These are phyloP conservation scores for Drosophila seguyi DNA, from an alignment of 1,140 invertebrate genomes.

Conservation along the genomic window DNA sequence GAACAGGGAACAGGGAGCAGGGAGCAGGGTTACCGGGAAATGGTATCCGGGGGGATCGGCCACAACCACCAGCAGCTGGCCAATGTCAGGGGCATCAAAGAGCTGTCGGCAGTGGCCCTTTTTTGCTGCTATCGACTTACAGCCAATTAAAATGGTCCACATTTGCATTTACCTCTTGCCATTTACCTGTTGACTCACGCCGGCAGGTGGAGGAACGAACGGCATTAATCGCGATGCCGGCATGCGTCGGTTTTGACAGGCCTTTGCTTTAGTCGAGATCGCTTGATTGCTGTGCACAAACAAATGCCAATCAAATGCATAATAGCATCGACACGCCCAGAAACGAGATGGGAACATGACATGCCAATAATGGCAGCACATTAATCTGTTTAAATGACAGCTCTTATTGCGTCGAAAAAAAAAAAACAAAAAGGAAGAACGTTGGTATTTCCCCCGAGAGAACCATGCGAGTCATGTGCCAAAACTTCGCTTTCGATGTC, in stretches of 20 bases:
- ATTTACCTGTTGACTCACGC: constrained; percentile 34
- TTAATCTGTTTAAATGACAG: constrained; percentile 76
- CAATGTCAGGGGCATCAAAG: constrained; percentile 66
- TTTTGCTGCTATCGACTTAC: constrained; percentile 62
- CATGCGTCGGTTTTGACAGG: constrained; percentile 42
- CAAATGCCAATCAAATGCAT: constrained; percentile 72
- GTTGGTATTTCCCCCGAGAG: constrained; percentile 7
- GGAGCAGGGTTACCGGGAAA: background rate
- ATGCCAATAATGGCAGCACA: constrained; percentile 66
- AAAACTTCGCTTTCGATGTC: constrained; percentile 42
- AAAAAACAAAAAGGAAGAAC: background rate
- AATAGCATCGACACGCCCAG: constrained; percentile 43
- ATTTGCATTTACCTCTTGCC: constrained; percentile 32
- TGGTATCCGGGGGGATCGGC: background rate
- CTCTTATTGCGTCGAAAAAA: constrained; percentile 3
- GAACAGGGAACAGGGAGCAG: no score
- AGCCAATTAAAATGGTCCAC: constrained; percentile 73
- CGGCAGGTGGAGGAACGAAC: background rate
- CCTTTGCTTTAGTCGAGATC: constrained; percentile 33
- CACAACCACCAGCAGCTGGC: constrained; percentile 53
- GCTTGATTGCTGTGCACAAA: constrained; percentile 65
- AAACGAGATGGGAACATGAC: constrained; percentile 48
- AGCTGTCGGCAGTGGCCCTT: constrained; percentile 46
- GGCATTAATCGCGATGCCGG: constrained; percentile 42
- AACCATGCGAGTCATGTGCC: constrained; percentile 38